A percentile compares a stretch with the other conserved stretches of the same genome.
phyloP scores from a whole-genome alignment of 2,113 vertebrate genomes.

The Rhegmatorhina hoffmannsi region DNA sequence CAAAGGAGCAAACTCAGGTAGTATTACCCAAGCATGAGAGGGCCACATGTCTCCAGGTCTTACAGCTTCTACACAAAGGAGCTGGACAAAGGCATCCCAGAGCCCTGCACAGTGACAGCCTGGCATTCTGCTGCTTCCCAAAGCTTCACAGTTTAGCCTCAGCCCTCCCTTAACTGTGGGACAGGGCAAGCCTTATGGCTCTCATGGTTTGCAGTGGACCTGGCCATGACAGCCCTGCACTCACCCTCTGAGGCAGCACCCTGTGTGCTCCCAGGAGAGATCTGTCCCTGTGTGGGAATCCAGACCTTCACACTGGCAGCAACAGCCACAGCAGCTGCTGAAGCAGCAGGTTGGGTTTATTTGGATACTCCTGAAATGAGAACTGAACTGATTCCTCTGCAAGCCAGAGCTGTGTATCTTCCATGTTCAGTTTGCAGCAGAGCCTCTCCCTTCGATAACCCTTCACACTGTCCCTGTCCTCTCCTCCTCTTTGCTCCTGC shows the following conservation, averaged over 20 bases:
- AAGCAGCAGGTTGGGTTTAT: background rate
- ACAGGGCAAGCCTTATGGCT: background rate
- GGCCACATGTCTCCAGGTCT: background rate
- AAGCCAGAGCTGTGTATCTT: background rate
- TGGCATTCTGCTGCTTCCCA: background rate
- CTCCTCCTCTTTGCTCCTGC: background rate
- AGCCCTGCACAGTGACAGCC: background rate
- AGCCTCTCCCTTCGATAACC: background rate
- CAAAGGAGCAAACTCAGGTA: background rate
- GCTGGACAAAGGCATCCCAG: background rate
- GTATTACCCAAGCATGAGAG: background rate
- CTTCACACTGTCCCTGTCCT: accelerated
- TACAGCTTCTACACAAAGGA: background rate
- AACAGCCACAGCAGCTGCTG: background rate
- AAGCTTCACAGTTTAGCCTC: background rate
- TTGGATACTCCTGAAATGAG: background rate
- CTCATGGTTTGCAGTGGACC: background rate
- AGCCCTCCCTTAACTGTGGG: accelerated
- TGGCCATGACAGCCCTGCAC: background rate
- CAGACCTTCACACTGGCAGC: background rate
- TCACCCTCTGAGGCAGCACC: background rate
- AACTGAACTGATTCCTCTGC: background rate
- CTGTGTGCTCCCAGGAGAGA: background rate
- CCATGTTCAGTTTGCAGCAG: background rate
- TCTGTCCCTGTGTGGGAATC: background rate